These are phyloP conservation scores for Heliconius eleuchia DNA, from an alignment of 1,140 invertebrate genomes.

Conservation along the genomic window DNA sequence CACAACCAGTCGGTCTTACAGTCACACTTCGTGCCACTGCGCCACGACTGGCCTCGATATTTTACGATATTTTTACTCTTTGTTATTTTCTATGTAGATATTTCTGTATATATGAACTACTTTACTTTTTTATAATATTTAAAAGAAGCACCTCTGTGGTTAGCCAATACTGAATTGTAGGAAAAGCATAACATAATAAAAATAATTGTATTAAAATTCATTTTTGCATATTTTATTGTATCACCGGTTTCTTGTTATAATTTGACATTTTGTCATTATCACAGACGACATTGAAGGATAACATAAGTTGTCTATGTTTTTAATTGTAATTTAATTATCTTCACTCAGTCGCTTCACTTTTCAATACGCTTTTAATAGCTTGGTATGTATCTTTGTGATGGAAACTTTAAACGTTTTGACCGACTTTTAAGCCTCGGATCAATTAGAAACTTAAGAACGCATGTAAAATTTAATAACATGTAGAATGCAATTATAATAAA, in stretches of 20 bases:
- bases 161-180: slow-evolving; percentile 61
- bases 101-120: background rate
- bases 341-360: background rate
- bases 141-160: slow-evolving; percentile 39
- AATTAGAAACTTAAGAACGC: too few relatives aligned
- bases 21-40: too few relatives aligned
- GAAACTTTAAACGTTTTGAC: too few relatives aligned
- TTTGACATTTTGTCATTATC: background rate
- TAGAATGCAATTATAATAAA: too few relatives aligned
- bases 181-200: slow-evolving; percentile 51
- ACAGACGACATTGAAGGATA: background rate
- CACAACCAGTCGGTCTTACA: too few relatives aligned
- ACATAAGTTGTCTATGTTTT: background rate
- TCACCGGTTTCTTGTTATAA: background rate
- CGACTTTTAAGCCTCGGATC: too few relatives aligned
- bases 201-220: background rate
- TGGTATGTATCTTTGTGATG: too few relatives aligned
- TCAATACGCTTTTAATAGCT: background rate
- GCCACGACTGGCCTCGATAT: too few relatives aligned
- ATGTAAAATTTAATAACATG: too few relatives aligned
- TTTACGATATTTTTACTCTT: too few relatives aligned
- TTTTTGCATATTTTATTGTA: background rate
- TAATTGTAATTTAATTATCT: background rate
- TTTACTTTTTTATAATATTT: background rate
- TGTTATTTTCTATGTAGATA: background rate